Base-by-base conservation (phyloP, 64 coral and sea anemone genomes). In the Actinia tenebrosa region DNA sequence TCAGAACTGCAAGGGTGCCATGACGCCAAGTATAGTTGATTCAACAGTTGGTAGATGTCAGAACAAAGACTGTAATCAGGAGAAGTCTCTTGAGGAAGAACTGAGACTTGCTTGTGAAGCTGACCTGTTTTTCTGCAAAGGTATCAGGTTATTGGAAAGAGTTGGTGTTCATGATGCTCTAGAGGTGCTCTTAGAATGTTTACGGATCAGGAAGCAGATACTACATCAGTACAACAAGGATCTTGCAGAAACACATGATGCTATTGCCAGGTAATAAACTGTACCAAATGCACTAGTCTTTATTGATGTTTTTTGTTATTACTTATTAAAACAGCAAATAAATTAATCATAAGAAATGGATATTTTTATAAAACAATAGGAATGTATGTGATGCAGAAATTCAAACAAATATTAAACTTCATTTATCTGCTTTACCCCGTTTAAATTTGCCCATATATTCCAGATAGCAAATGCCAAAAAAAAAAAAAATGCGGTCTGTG, bases 171-270 rank as follows among this genome's bases (percentile, higher is more conserved):
- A 93, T 37, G 94, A 97, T 45, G 94, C 94, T 44, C 61, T 97
- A 6, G 80, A 80, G 68, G 85, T 79, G 19, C 93, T 96, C 71
- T 84, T 83, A 54, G 94, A 96, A 71, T 96, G 94, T 64, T 26
- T 96, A 56, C 88, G 88, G 44, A 87, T 83, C 25, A 90, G 91
- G 13, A 87, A 54, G 37, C 85, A 86, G 75, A 92, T 96, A 83
- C 91, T 96, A 16, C 91, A 96, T 56, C 77, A 53, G 13, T 87
- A 96, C 60, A 87, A 96, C 60, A 96, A 96, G 71, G 94, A 92
- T 37, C 64, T 96, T 88, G 94, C 94, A 4, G 94, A 96, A 80
- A 96, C 94, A 16, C 94, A 96, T 77, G 94, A 96, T 91, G 94
- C 91, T 25, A 85, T 93, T 80, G 94, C 94, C 30, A 92, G 91